Evolutionary conservation across 2,113 vertebrate genomes (phyloP).

Genomic region (Irena cyanogastra): DNA sequence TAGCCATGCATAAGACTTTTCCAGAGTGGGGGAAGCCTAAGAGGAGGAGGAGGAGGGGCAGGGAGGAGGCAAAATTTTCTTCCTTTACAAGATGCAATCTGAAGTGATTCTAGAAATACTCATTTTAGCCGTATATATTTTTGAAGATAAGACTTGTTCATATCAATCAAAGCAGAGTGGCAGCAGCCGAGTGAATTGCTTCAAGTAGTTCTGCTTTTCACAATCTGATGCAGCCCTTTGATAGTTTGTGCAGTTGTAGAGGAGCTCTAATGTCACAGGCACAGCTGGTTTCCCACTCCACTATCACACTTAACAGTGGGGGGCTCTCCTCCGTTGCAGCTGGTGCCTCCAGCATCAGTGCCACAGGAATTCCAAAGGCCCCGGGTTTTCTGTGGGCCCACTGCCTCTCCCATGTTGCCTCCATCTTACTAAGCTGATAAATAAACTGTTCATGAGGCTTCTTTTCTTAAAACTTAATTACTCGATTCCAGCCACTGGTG

Average conservation of each 20-base stretch:
- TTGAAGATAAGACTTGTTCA: constrained; percentile 40
- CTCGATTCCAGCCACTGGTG: background rate
- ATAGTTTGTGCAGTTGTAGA: background rate
- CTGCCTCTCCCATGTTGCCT: background rate
- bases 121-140: background rate
- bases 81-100: background rate
- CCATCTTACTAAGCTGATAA: background rate
- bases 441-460: background rate
- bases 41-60: background rate
- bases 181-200: constrained; percentile 7
- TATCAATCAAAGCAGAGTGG: constrained; percentile 35
- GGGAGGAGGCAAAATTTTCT: background rate
- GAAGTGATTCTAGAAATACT: constrained; percentile 41
- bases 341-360: background rate
- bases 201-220: background rate
- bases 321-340: background rate
- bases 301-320: background rate
- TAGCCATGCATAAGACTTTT: background rate
- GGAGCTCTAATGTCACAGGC: background rate
- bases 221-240: background rate
- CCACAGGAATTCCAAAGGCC: background rate
- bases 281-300: background rate
- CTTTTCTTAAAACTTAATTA: background rate
- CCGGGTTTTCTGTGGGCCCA: background rate
- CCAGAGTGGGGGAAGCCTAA: background rate